phyloP scores from a whole-genome alignment of 2,113 vertebrate species.

The Pelmatolapia mariae region DNA sequence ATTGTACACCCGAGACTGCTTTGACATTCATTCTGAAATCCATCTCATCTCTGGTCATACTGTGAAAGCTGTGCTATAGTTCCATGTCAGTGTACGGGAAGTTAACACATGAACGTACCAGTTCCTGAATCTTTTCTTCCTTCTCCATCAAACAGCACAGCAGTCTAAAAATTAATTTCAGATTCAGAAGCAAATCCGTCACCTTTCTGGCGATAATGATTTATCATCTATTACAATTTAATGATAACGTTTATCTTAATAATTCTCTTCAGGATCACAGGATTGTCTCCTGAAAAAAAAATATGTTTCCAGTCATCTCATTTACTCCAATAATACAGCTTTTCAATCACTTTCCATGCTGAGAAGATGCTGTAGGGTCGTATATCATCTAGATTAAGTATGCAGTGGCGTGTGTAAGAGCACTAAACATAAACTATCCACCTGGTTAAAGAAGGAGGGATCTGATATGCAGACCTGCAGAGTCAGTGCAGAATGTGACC shows the following conservation, averaged over 20 bases:
- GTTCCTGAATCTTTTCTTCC: not conserved
- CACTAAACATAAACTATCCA: not conserved
- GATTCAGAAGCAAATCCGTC: not conserved
- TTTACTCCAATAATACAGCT: not conserved
- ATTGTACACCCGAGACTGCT: conserved; percentile 48
- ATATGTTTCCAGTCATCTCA: not conserved
- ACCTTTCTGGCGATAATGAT: not conserved
- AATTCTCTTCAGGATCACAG: not conserved
- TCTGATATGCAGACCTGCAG: not conserved
- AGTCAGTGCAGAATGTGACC: not conserved
- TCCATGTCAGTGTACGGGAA: not conserved
- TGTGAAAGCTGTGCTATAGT: not conserved
- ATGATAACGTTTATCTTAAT: not conserved
- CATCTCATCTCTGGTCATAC: conserved; percentile 9
- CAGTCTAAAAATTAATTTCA: not conserved
- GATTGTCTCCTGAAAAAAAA: not conserved
- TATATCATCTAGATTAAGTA: not conserved
- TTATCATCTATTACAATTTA: not conserved
- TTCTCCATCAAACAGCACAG: not conserved
- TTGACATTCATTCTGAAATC: conserved; percentile 31
- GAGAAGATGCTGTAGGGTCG: not conserved
- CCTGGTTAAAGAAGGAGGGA: not conserved
- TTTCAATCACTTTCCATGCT: not conserved
- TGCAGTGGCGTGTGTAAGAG: not conserved
- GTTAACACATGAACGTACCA: not conserved